Conservation (phyloP, 2,888 invertebrate species). For the Dilophus febrilis region DNA sequence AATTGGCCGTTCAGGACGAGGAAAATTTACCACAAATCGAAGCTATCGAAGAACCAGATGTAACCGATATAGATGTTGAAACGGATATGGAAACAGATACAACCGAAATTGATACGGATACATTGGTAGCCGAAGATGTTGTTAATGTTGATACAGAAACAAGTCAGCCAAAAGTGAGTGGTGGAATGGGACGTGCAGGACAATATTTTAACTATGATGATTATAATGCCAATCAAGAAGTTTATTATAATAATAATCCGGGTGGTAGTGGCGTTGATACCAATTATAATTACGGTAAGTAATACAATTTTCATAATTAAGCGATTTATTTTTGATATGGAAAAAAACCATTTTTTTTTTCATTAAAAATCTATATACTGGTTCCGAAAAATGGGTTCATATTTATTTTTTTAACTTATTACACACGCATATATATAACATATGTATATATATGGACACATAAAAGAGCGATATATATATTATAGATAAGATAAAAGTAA, state of each 20-base stretch:
- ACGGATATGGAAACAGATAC: background rate
- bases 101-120: background rate
- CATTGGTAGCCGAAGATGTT: background rate
- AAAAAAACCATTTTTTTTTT: too few relatives aligned
- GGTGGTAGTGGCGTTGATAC: conserved; percentile 19
- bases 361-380: too few relatives aligned
- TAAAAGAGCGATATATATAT: too few relatives aligned
- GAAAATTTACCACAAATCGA: too few relatives aligned
- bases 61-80: background rate
- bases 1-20: background rate
- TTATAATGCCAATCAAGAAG: conserved; percentile 21
- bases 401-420: background rate
- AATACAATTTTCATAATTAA: background rate
- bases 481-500: too few relatives aligned
- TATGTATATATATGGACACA: too few relatives aligned
- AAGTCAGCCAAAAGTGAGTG: background rate
- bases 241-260: conserved; percentile 19
- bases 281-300: conserved; percentile 1
- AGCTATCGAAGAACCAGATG: background rate
- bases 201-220: conserved; percentile 18
- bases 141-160: background rate
- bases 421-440: background rate
- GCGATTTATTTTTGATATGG: too few relatives aligned
- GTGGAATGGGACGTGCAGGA: conserved; percentile 13
- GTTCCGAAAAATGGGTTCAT: too few relatives aligned